A percentile compares a stretch with the other conserved stretches of the same genome.
Conservation (phyloP, 2,113 vertebrate genomes). For the Mystacornis crossleyi region DNA sequence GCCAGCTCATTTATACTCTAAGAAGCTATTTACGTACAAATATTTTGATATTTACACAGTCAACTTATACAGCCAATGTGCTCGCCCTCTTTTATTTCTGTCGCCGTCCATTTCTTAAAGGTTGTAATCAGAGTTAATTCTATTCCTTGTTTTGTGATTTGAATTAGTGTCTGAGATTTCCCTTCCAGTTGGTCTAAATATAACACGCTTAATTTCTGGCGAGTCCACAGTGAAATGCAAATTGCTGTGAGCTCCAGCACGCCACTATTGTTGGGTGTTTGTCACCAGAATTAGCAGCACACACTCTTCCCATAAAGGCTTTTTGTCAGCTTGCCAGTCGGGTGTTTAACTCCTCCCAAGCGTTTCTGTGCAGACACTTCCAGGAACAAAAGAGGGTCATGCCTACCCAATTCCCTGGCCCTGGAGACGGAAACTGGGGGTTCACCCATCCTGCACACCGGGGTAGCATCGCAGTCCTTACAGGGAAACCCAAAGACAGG, state of each 20-base stretch:
- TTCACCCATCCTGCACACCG: not conserved
- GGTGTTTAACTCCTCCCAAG: slow-evolving; percentile 2
- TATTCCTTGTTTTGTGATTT: not conserved
- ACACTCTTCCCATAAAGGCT: slow-evolving; percentile 22
- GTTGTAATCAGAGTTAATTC: slow-evolving; percentile 14
- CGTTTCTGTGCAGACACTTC: slow-evolving; percentile 5
- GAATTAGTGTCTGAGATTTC: slow-evolving; percentile 21
- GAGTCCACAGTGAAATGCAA: slow-evolving; percentile 35
- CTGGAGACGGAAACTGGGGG: not conserved
- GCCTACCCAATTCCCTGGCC: not conserved
- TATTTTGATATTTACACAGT: not conserved
- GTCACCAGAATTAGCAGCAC: slow-evolving; percentile 57
- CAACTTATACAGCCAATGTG: not conserved
- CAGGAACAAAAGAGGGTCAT: not conserved
- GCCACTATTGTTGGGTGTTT: slow-evolving; percentile 43
- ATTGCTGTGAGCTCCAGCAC: slow-evolving; percentile 28
- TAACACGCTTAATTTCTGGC: slow-evolving; percentile 14
- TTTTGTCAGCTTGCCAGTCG: slow-evolving; percentile 11
- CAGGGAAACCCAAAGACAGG: not conserved
- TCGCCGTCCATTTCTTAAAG: not conserved
- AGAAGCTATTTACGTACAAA: not conserved
- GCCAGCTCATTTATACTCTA: not conserved
- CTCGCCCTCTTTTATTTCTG: not conserved
- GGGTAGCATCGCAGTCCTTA: accelerated
- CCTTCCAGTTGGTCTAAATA: slow-evolving; percentile 44